These are phyloP conservation scores for Clunio marinus DNA, from an alignment of 2,888 invertebrate species.

Conservation along the genomic window DNA sequence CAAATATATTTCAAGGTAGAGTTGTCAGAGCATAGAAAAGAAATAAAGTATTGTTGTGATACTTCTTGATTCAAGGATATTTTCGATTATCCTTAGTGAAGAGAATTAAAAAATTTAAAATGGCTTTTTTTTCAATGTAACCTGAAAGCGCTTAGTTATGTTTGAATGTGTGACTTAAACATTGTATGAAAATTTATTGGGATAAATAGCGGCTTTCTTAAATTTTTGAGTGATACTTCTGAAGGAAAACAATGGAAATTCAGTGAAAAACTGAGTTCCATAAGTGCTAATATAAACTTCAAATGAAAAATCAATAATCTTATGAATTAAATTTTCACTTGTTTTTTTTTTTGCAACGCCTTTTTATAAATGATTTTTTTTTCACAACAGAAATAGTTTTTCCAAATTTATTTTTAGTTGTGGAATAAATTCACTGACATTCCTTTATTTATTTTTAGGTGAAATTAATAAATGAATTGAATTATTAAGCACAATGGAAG, in stretches of 20 bases:
- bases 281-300: neutral
- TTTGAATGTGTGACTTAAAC: too few relatives aligned
- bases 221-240: too few relatives aligned
- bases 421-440: neutral
- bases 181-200: too few relatives aligned
- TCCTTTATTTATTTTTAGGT: slow-evolving; percentile 5
- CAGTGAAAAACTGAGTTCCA: neutral
- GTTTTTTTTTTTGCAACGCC: neutral
- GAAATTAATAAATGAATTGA: neutral
- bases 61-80: neutral
- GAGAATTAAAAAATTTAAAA: slow-evolving; percentile 20
- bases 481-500: slow-evolving; percentile 25
- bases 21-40: too few relatives aligned
- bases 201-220: too few relatives aligned
- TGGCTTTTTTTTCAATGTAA: slow-evolving; percentile 16
- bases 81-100: slow-evolving; percentile 25
- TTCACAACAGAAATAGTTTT: neutral
- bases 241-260: neutral
- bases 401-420: neutral
- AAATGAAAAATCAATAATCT: slow-evolving; percentile 36
- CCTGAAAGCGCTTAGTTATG: too few relatives aligned
- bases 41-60: too few relatives aligned
- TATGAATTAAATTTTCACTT: slow-evolving; percentile 16
- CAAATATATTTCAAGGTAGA: too few relatives aligned
- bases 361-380: slow-evolving; percentile 11